These are phyloP conservation scores for Perognathus longimembris DNA, from an alignment of 2,113 vertebrate genomes.

Conservation along the genomic window DNA sequence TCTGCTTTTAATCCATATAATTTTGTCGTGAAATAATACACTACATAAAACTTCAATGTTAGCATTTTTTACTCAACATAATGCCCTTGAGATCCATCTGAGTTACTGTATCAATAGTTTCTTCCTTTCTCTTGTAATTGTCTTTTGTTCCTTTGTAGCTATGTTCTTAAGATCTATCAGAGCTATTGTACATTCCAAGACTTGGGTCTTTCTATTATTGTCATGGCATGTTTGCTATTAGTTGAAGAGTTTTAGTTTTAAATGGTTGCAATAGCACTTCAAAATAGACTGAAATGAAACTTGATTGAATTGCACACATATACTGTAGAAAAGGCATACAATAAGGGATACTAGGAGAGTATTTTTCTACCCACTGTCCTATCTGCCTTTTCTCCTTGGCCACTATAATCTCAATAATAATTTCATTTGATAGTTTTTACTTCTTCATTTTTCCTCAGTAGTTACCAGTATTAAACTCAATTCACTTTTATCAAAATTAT, in stretches of 20 bases:
- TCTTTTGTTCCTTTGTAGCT: not conserved
- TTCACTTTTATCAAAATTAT: not conserved
- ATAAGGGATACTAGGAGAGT: not conserved
- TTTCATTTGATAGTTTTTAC: not conserved
- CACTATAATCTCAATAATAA: not conserved
- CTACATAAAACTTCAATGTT: not conserved
- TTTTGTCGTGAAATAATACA: not conserved
- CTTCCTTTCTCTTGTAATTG: not conserved
- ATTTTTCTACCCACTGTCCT: not conserved
- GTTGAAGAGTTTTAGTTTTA: not conserved
- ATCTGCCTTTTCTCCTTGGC: not conserved
- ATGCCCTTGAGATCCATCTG: not conserved
- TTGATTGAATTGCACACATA: not conserved
- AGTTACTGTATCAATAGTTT: not conserved
- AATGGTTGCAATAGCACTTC: not conserved
- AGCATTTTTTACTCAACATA: not conserved
- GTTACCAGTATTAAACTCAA: not conserved
- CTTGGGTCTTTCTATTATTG: not conserved
- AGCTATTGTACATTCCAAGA: not conserved
- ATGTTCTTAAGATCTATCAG: not conserved
- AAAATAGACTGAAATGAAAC: constrained; percentile 2
- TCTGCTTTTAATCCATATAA: not conserved
- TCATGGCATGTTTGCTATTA: not conserved
- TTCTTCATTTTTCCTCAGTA: not conserved
- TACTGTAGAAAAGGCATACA: not conserved